These are phyloP conservation scores for Malurus elegans DNA, from an alignment of 2,113 vertebrate genomes.

Conservation along the genomic window DNA sequence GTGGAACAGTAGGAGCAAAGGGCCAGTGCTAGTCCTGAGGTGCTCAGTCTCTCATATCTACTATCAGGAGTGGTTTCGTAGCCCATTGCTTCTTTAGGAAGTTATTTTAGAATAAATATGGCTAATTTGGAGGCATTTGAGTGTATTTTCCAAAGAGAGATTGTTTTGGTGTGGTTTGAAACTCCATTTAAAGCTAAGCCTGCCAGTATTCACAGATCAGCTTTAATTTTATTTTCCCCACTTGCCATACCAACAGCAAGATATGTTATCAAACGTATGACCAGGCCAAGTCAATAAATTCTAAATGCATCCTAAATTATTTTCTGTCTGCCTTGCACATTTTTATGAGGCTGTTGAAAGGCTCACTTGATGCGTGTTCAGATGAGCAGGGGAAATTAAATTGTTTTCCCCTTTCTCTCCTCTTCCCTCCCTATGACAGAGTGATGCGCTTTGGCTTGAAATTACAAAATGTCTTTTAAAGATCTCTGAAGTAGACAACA, in stretches of 20 bases:
- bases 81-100: background rate
- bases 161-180: background rate
- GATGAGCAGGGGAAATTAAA: constrained; percentile 13
- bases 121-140: background rate
- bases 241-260: background rate
- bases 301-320: background rate
- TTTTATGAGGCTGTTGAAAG: background rate
- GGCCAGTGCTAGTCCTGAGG: no score
- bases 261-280: background rate
- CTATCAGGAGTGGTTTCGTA: background rate
- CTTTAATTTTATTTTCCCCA: background rate
- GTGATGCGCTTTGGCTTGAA: background rate
- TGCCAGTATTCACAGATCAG: background rate
- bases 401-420: background rate
- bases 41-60: background rate
- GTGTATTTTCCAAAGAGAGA: background rate
- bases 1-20: accelerated
- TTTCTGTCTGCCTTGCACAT: background rate
- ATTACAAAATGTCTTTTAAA: background rate
- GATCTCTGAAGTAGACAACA: background rate
- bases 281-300: constrained; percentile 26
- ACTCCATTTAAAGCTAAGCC: background rate
- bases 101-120: background rate
- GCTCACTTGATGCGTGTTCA: background rate
- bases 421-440: background rate